Evolutionary conservation across 2,797 vertebrate genomes (phyloP), one percentile per base, ranked within the genome.

Genomic region (Ctenopoma multispine): DNA sequence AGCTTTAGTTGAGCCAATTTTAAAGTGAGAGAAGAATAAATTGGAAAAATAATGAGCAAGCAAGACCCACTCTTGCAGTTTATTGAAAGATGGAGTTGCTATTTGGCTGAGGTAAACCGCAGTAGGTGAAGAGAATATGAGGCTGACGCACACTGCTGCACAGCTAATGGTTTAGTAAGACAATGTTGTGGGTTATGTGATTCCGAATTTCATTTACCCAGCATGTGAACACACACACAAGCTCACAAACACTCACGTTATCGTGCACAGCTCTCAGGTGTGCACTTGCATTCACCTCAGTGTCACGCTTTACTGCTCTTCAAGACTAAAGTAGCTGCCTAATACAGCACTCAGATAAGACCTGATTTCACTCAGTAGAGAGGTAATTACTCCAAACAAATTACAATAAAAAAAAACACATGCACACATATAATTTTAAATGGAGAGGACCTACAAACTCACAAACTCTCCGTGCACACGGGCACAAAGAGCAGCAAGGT

Each of bases 141-240:
- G 57, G 46, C 41, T 7, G 84, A 31, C 21, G 29, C 1, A 2
- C 48, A 1, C 70, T 0, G 29, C 79, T 75, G 80, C 80, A 72
- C 74, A 38, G 46, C 79, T 80, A 77, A 83, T 77, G 73, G 54
- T 63, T 71, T 46, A 46, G 40, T 40, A 13, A 15, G 13, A 62
- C 73, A 34, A 48, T 43, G 60, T 48, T 73, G 59, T 64, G 66
- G 79, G 81, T 81, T 80, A 72, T 2, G 69, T 69, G 11, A 17
- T 58, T 64, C 74, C 67, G 4, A 76, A 78, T 88, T 90, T 84
- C 80, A 85, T 82, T 89, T 88, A 85, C 79, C 70, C 8, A 34
- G 9, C 43, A 17, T 7, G 18, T 46, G 49, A 70, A 70, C 58
- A 72, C 74, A 79, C 27, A 53, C 31, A 43, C 27, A 56, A 64